Percentiles rank a stretch among this genome's conserved stretches.
These are phyloP conservation scores for Phylloscopus collybita DNA, from an alignment of 2,797 vertebrate genomes.

Conservation along the genomic window DNA sequence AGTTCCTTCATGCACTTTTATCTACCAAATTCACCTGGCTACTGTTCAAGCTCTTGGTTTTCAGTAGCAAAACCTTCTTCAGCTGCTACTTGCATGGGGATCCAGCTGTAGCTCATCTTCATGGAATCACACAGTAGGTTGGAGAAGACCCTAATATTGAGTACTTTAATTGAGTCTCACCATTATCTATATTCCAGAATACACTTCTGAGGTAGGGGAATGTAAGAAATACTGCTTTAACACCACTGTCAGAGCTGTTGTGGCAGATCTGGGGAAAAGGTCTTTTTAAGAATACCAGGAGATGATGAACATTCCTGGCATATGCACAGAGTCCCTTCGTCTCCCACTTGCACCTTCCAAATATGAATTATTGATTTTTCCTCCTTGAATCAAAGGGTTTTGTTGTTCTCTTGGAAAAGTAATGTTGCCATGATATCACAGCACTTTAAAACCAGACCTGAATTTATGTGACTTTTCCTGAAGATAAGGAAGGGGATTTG, in stretches of 20 bases:
- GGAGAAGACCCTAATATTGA: not conserved
- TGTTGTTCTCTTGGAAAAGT: not conserved
- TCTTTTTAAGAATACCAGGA: not conserved
- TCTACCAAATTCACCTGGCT: not conserved
- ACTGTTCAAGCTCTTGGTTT: not conserved
- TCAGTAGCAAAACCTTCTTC: not conserved
- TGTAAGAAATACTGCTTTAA: not conserved
- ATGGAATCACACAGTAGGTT: not conserved
- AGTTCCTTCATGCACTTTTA: not conserved
- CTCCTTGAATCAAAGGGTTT: not conserved
- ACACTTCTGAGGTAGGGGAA: not conserved
- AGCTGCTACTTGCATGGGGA: not conserved
- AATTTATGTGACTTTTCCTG: not conserved
- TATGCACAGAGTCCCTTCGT: not conserved
- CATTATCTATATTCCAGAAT: accelerated
- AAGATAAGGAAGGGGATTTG: not conserved
- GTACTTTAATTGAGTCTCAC: not conserved
- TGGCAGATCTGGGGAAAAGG: not conserved
- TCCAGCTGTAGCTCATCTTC: not conserved
- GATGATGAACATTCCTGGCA: not conserved
- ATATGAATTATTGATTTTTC: not conserved
- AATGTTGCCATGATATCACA: not conserved
- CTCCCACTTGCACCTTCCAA: not conserved
- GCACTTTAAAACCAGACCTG: not conserved
- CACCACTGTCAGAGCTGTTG: not conserved